Evolutionary conservation across 2,113 vertebrate genomes (phyloP), one percentile per base, ranked within the genome.

Genomic region (Symphodus melops): DNA sequence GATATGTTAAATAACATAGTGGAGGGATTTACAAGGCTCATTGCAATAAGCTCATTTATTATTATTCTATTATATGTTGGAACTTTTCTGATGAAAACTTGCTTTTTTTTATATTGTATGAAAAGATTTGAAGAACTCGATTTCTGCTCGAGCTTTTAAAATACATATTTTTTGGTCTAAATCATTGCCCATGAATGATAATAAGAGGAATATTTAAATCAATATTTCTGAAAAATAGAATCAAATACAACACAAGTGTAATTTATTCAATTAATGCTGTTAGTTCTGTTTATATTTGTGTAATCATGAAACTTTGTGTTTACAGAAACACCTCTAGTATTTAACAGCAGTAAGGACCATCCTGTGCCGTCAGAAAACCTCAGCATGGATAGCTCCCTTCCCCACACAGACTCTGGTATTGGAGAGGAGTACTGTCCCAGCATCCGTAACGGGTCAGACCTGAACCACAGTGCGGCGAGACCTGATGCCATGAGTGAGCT

Each of bases 321-420:
- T 64, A 28, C 93, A 98, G 96, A 97, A 81, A 95, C 95, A 42
- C 94, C 96, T 5, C 84, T 93, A 64, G 68, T 79, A 5, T 96
- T 96, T 77, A 94, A 96, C 65, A 88, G 87, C 74, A 77, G 91
- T 82, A 96, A 95, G 82, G 95, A 96, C 71, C 91, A 91, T 9
- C 82, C 91, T 0, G 86, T 89, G 12, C 90, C 94, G 0, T 92
- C 92, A 72, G 95, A 96, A 81, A 94, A 95, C 61, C 86, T 94
- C 71, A 94, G 92, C 23, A 56, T 93, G 37, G 95, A 95, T 79
- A 92, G 89, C 72, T 93, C 94, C 53, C 93, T 97, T 83, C 95
- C 95, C 82, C 96, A 95, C 88, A 95, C 95, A 2, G 96, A 99
- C 89, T 97, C 97, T 1, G 97, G 96, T 52, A 95, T 97, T 51